Evolutionary conservation across 2,113 vertebrate species (phyloP).

Genomic region (Apodemus speciosus): DNA sequence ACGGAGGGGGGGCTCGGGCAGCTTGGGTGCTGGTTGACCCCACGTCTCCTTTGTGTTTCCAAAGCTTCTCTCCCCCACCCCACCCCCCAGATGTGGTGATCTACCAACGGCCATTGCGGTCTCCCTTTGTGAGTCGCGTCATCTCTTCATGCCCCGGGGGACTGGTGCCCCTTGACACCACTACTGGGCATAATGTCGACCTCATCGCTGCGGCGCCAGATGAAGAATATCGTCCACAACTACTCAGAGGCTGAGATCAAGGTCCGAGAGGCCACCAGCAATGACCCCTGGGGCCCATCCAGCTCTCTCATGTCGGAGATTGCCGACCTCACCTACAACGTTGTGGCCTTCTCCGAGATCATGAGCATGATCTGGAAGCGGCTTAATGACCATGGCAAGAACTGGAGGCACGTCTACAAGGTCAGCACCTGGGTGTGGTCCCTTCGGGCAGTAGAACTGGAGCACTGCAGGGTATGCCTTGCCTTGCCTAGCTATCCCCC

Average conservation of each 20-base stretch:
- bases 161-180: background rate
- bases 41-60: background rate
- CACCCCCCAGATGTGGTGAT: slow-evolving; percentile 61
- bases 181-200: slow-evolving; percentile 87
- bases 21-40: background rate
- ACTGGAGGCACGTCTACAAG: slow-evolving; percentile 96
- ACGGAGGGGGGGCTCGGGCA: background rate
- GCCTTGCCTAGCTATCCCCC: background rate
- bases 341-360: slow-evolving; percentile 95
- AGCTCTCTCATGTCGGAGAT: slow-evolving; percentile 96
- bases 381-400: slow-evolving; percentile 95
- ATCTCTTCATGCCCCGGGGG: background rate
- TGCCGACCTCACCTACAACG: slow-evolving; percentile 94
- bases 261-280: slow-evolving; percentile 94
- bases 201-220: slow-evolving; percentile 93
- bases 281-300: slow-evolving; percentile 94
- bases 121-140: background rate
- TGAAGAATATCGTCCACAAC: slow-evolving; percentile 96
- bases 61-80: background rate
- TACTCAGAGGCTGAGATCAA: slow-evolving; percentile 97
- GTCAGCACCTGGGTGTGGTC: slow-evolving; percentile 75
- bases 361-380: slow-evolving; percentile 97
- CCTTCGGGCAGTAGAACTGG: fast-evolving
- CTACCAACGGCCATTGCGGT: fast-evolving
- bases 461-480: background rate